phyloP scores from a whole-genome alignment of 2,888 invertebrate species.

The Meliscaeva auricollis region DNA sequence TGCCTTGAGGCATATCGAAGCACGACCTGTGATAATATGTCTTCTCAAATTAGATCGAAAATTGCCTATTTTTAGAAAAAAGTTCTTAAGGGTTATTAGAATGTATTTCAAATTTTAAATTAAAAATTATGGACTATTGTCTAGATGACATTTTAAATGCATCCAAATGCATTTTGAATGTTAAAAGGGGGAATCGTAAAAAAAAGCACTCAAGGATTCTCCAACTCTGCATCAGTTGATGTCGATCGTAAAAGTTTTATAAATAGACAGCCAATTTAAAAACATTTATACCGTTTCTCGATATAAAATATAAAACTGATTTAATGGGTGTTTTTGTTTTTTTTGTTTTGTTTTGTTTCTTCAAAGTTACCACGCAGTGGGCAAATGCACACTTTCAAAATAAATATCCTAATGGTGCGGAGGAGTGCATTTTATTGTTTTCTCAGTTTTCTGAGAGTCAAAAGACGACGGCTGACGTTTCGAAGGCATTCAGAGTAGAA shows the following conservation, averaged over 20 bases:
- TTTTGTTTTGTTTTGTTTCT: too few relatives aligned
- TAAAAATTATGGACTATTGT: background rate
- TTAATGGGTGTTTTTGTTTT: background rate
- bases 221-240: background rate
- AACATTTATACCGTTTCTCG: background rate
- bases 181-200: background rate
- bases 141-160: slow-evolving; percentile 3
- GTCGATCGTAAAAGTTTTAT: background rate
- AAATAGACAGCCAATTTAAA: slow-evolving; percentile 8
- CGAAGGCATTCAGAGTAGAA: background rate
- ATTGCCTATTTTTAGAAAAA: background rate
- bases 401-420: background rate
- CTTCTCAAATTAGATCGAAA: background rate
- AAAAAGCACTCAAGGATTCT: slow-evolving; percentile 1
- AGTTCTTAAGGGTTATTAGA: background rate
- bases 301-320: background rate
- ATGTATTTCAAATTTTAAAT: background rate
- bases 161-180: background rate
- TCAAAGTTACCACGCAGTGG: background rate
- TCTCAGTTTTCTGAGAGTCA: background rate
- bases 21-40: background rate
- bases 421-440: slow-evolving; percentile 11
- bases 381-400: background rate
- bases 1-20: background rate
- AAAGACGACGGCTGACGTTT: background rate